Evolutionary conservation across 2,113 vertebrate genomes (phyloP).

Genomic region (Cepphus grylle): DNA sequence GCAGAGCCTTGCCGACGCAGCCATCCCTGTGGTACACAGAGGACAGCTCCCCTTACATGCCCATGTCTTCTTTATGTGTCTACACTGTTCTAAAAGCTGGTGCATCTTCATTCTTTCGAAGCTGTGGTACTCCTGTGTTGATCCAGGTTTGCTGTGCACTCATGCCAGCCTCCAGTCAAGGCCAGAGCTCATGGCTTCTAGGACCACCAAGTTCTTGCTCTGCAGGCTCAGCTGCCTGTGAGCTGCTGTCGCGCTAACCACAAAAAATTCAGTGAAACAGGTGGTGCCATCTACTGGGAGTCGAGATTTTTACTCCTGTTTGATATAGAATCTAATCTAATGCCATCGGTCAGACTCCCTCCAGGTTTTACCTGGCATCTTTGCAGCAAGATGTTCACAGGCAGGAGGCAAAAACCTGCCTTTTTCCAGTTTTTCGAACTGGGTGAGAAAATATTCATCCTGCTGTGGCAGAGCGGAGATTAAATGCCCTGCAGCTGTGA

Average conservation of each 20-base stretch:
- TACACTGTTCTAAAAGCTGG: neutral
- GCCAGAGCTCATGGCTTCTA: neutral
- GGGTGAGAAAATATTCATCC: neutral
- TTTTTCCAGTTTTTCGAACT: neutral
- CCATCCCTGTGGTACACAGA: too few species aligned
- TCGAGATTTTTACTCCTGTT: neutral
- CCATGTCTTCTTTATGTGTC: too few species aligned
- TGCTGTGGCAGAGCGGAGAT: neutral
- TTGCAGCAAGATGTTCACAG: neutral
- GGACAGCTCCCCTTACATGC: too few species aligned
- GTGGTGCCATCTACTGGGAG: constrained; percentile 25
- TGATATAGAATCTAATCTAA: neutral
- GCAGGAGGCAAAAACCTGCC: neutral
- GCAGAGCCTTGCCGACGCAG: neutral
- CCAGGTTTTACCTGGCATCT: neutral
- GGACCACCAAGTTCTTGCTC: neutral
- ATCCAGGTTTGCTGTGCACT: neutral
- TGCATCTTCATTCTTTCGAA: neutral
- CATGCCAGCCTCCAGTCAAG: too few species aligned
- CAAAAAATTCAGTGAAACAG: neutral
- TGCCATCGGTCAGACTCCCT: neutral
- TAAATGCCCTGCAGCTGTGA: neutral
- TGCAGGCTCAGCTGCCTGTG: neutral
- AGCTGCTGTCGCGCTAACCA: neutral
- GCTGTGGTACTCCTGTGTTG: too few species aligned